Base-by-base conservation (phyloP, 2,113 vertebrate genomes). In the Pionites leucogaster region DNA sequence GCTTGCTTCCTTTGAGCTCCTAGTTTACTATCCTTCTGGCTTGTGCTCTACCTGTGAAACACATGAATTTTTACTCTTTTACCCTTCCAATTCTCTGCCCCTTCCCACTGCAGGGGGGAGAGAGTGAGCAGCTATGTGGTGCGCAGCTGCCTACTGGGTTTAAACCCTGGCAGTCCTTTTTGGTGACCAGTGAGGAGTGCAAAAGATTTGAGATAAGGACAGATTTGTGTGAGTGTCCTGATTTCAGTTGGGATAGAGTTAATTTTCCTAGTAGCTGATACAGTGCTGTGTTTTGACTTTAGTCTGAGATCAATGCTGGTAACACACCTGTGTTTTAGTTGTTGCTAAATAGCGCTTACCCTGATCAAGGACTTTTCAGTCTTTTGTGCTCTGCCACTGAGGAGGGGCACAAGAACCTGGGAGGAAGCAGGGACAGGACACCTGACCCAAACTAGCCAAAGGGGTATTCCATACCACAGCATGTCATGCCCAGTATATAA, bases 121-220 rank as follows among this genome's bases (percentile, higher is more conserved):
- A 0, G 6, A 68, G 39, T 0, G 6, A 68, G n/a, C 0, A 0
- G n/a, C 31, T 77, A 4, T 28, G 17, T 29, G 33, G 12, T 27
- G 47, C 13, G 65, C 17, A 77, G 71, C 52, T 80, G n/a, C 39
- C 39, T 47, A 1, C 17, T 57, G 41, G 10, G 11, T 11, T 74
- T 57, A 65, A 86, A 62, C 24, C 27, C 35, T 0, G 2, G n/a
- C 39, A 42, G 16, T 52, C 33, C 10, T 52, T 74, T 74, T 68
- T 63, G n/a, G 5, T 69, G 42, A 18, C 35, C 22, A 68, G 0
- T 1, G 2, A 37, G 39, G 27, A 77, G 13, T 20, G 62, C 2
- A 10, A 57, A 52, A 20, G 25, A 20, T 65, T 60, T 89, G 39
- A 86, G 53, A 37, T 37, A 69, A 60, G 18, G 33, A 69, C 28